Evolutionary conservation across 2,113 vertebrate genomes (phyloP).

Genomic region (Pachyramphus minor): DNA sequence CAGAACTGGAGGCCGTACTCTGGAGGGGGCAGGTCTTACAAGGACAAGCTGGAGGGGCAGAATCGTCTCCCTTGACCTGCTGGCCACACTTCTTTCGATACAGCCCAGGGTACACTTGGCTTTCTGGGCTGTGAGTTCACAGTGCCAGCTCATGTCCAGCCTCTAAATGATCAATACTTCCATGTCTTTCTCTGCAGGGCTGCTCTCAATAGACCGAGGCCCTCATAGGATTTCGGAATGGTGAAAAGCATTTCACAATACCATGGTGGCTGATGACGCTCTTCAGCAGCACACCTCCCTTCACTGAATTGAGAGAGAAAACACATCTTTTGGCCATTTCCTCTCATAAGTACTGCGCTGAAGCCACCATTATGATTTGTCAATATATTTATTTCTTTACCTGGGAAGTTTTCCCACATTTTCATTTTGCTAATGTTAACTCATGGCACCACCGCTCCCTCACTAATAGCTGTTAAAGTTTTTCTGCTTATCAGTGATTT

Average conservation of each 20-base stretch:
- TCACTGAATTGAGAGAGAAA: neutral
- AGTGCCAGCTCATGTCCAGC: accelerated
- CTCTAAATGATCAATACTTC: neutral
- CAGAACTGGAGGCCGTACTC: neutral
- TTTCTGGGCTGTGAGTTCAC: neutral
- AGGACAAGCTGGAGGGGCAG: neutral
- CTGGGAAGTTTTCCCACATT: slow-evolving; percentile 23
- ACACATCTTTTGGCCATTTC: neutral
- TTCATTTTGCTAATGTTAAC: slow-evolving; percentile 44
- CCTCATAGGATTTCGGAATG: neutral
- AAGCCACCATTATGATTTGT: neutral
- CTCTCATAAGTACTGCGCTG: neutral
- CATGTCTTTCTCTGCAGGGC: neutral
- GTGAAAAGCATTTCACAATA: neutral
- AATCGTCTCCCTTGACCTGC: neutral
- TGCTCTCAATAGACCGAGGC: neutral
- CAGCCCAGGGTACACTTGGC: neutral
- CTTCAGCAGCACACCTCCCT: neutral
- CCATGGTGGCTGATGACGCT: neutral
- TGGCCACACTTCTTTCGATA: neutral
- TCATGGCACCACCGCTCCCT: slow-evolving; percentile 23
- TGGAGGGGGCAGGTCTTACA: accelerated
- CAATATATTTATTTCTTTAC: slow-evolving; percentile 4
- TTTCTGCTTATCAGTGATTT: slow-evolving; percentile 68
- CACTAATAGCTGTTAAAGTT: slow-evolving; percentile 48